Percentiles rank a stretch among this genome's conserved stretches.
Evolutionary conservation across 2,113 vertebrate genomes (phyloP).

Genomic region (Raphicerus campestris): DNA sequence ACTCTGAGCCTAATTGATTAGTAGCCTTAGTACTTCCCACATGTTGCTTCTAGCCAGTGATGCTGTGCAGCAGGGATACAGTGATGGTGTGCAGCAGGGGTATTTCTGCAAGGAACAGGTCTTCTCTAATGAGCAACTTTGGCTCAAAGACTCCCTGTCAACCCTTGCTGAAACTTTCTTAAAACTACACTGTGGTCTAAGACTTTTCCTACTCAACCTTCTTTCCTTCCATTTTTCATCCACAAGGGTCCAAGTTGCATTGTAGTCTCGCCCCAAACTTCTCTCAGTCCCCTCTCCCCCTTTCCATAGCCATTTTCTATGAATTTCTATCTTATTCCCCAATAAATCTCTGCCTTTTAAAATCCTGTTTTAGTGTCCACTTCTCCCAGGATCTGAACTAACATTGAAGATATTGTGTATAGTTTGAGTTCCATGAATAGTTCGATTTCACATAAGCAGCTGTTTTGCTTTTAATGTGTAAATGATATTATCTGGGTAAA

Average conservation of each 20-base stretch:
- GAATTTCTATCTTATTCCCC: not conserved
- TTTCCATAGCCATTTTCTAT: not conserved
- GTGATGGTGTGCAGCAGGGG: not conserved
- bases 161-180: not conserved
- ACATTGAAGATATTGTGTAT: not conserved
- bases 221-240: not conserved
- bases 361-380: not conserved
- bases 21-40: not conserved
- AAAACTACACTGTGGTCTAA: not conserved
- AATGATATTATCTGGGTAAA: not conserved
- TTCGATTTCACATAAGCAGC: not conserved
- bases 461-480: not conserved
- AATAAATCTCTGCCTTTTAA: not conserved
- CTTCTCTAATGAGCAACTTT: not conserved
- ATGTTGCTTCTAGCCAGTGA: not conserved
- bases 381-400: not conserved
- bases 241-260: not conserved
- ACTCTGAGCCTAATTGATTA: not conserved
- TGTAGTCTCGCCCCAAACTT: not conserved
- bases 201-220: not conserved
- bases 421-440: not conserved
- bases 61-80: not conserved
- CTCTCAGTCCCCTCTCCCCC: not conserved
- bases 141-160: not conserved
- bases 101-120: not conserved